Percentiles rank a stretch among this genome's conserved stretches.
phyloP scores from a whole-genome alignment of 1,140 invertebrate genomes.

The Acromyrmex echinatior region DNA sequence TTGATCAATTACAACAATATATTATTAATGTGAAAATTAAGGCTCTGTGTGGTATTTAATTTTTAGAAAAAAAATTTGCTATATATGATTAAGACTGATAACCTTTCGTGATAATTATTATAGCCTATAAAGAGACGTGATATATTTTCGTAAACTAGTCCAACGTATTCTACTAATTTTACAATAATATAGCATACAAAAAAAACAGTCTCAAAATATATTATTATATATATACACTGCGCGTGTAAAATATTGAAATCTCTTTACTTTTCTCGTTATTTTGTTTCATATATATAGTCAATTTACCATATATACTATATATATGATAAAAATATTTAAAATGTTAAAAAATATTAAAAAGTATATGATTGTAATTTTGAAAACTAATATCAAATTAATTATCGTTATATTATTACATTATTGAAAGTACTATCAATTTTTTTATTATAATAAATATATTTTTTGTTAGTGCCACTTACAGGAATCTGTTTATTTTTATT shows the following conservation, averaged over 20 bases:
- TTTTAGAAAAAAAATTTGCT: slow-evolving; percentile 64
- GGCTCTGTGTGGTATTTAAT: slow-evolving; percentile 53
- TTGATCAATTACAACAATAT: slow-evolving; percentile 53
- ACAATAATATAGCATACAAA: slow-evolving; percentile 38
- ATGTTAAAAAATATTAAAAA: background rate
- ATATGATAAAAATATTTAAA: background rate
- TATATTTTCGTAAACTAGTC: slow-evolving; percentile 82
- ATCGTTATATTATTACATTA: background rate
- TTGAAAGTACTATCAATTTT: slow-evolving; percentile 8
- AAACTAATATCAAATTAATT: background rate
- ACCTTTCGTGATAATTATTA: slow-evolving; percentile 75
- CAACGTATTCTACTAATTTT: slow-evolving; percentile 70
- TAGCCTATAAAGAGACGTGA: slow-evolving; percentile 74
- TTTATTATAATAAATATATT: background rate
- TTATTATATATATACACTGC: slow-evolving; percentile 2
- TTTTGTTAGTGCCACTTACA: background rate
- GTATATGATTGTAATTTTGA: slow-evolving; percentile 10
- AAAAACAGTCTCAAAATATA: slow-evolving; percentile 19
- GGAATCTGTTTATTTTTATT: slow-evolving; percentile 16
- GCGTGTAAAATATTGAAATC: slow-evolving; percentile 3
- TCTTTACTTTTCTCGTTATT: slow-evolving; percentile 33
- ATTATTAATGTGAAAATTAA: slow-evolving; percentile 6
- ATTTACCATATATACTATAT: slow-evolving; percentile 24
- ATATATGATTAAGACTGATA: slow-evolving; percentile 80
- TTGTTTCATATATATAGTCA: slow-evolving; percentile 15